Evolutionary conservation across 2,113 vertebrate species (phyloP), one percentile per base, ranked within the genome.

Genomic region (Xiphophorus maculatus): DNA sequence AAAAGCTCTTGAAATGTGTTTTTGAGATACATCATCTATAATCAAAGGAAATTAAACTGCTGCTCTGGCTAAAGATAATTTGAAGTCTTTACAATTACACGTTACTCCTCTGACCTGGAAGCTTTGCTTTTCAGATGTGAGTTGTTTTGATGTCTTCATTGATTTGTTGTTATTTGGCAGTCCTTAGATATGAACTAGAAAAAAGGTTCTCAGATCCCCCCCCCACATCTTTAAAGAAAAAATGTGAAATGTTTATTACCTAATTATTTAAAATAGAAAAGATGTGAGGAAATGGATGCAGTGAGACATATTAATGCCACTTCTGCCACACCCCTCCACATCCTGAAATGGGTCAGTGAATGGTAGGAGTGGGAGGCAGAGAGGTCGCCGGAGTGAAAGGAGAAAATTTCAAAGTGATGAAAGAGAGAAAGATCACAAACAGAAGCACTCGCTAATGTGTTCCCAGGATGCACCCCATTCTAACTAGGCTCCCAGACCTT

Each of bases 401-500:
- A 74, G 80, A 84, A 73, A 81, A 84, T 88, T 89, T 90, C 87
- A 90, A 90, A 89, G 89, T 81, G 81, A 89, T 81, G 77, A 84
- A 78, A 86, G 76, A 74, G 78, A 85, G 76, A 73, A 83, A 88
- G 91, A 92, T 90, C 85, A 91, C 67, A 83, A 90, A 87, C 87
- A 90, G 76, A 77, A 74, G 63, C 76, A 65, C 65, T 84, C 64
- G 63, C 87, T 93, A 94, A 94, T 94, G 91, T 90, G 88, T 81
- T 92, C 90, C 92, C 90, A 84, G 86, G 86, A 89, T 92, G 84
- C 90, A 82, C 69, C 76, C 51, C 84, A 79, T 91, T 89, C 88
- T 86, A 90, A 82, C 87, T 80, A 89, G 90, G 86, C 63, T 85
- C 81, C 80, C 29, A 64, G 90, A 89, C 88, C 89, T 93, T 92